phyloP scores from a whole-genome alignment of 2,113 vertebrate genomes.

The Brachyistius frenatus region DNA sequence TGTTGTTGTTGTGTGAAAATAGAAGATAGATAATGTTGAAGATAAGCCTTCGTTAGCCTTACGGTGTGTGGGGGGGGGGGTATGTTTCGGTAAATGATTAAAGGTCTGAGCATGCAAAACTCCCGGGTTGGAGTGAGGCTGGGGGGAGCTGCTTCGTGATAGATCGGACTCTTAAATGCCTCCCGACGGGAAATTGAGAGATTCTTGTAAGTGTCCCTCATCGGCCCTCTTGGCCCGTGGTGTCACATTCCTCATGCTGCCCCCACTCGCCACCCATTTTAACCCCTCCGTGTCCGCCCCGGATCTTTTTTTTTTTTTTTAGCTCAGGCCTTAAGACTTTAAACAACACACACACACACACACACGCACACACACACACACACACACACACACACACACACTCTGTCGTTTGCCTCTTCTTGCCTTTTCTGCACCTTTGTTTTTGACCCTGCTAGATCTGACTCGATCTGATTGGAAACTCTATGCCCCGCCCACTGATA shows the following conservation, averaged over 20 bases:
- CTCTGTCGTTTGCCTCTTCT: too few relatives aligned
- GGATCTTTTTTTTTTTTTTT: slow-evolving; percentile 16
- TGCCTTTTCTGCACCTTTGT: too few relatives aligned
- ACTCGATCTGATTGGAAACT: too few relatives aligned
- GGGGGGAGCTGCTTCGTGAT: slow-evolving; percentile 18
- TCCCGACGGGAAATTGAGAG: slow-evolving; percentile 70
- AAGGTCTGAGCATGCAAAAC: slow-evolving; percentile 18
- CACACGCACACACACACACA: slow-evolving; percentile 12
- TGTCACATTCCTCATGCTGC: slow-evolving; percentile 72
- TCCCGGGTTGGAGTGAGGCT: slow-evolving; percentile 21
- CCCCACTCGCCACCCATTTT: slow-evolving; percentile 25
- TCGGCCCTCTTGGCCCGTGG: slow-evolving; percentile 59
- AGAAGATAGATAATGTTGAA: not conserved
- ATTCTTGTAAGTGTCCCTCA: slow-evolving; percentile 73
- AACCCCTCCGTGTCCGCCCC: slow-evolving; percentile 36
- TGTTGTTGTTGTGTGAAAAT: not conserved
- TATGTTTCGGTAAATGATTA: slow-evolving; percentile 39
- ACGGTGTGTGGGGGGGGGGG: not conserved
- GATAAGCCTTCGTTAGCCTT: slow-evolving; percentile 9
- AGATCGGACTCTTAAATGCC: slow-evolving; percentile 49
- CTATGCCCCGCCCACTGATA: too few relatives aligned
- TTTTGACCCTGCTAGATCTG: too few relatives aligned
- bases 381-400: slow-evolving; percentile 15
- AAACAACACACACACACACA: slow-evolving; percentile 35
- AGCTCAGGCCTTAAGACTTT: slow-evolving; percentile 50